Percentiles rank a stretch among this genome's conserved stretches.
These are phyloP conservation scores for Ashinkailepas kermadecensis DNA, from an alignment of 2,888 invertebrate genomes.

Conservation along the genomic window DNA sequence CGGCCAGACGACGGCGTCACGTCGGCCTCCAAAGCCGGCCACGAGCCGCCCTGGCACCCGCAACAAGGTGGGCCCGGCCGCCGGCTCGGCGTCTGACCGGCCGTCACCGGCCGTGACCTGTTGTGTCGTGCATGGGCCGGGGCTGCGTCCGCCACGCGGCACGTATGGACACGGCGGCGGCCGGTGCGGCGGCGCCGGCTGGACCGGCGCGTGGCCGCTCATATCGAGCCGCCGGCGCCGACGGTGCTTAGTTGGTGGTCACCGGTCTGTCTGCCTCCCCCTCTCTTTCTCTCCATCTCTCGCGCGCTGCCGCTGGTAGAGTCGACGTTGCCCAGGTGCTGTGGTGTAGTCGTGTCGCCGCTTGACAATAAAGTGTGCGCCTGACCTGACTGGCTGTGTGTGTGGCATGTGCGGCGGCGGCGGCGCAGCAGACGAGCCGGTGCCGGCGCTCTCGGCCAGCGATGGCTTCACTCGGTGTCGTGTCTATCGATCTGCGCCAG, in stretches of 20 bases:
- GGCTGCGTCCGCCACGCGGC: no score
- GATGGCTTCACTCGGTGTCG: no score
- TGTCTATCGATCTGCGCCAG: no score
- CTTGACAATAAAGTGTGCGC: constrained; percentile 2
- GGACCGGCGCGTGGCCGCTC: no score
- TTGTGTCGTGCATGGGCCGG: no score
- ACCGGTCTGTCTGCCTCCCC: no score
- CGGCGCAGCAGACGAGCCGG: not conserved
- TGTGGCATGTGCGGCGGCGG: not conserved
- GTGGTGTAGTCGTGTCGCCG: not conserved
- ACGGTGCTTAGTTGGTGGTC: no score
- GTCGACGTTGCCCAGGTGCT: not conserved
- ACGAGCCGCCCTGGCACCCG: not conserved
- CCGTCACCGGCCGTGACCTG: no score
- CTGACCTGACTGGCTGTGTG: not conserved
- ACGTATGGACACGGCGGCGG: no score
- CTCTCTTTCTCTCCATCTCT: not conserved
- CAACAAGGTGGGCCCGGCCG: not conserved
- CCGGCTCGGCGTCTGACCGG: not conserved
- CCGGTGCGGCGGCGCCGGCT: no score
- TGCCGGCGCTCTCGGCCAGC: no score
- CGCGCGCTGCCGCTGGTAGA: not conserved
- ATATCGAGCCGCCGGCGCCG: no score
- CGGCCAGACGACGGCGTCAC: not conserved
- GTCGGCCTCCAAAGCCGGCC: not conserved